Evolutionary conservation across 2,888 invertebrate species (phyloP).

Genomic region (Serripes groenlandicus): DNA sequence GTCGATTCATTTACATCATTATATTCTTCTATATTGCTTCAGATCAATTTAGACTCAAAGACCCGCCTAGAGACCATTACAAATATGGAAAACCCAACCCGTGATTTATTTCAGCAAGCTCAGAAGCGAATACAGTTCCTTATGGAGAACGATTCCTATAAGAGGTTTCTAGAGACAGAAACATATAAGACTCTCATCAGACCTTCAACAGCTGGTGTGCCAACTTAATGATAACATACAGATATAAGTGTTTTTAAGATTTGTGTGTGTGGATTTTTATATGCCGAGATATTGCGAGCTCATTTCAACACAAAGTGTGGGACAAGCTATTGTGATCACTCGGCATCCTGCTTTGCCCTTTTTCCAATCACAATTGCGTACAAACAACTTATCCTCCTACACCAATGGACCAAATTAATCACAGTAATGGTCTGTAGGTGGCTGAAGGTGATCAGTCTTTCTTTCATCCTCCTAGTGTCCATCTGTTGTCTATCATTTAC

Average conservation of each 20-base stretch:
- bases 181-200: conserved; percentile 85
- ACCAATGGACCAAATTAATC: too few relatives aligned
- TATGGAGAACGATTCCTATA: conserved; percentile 88
- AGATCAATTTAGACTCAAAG: conserved; percentile 88
- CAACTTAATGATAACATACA: neutral
- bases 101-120: conserved; percentile 88
- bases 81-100: conserved; percentile 86
- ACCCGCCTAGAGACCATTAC: conserved; percentile 86
- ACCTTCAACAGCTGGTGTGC: neutral
- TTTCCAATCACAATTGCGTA: too few relatives aligned
- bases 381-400: too few relatives aligned
- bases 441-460: too few relatives aligned
- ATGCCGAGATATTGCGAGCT: too few relatives aligned
- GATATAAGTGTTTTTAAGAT: neutral
- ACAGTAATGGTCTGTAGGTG: too few relatives aligned
- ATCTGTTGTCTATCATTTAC: too few relatives aligned
- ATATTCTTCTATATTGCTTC: conserved; percentile 31
- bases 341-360: too few relatives aligned
- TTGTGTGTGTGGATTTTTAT: too few relatives aligned
- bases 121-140: conserved; percentile 88
- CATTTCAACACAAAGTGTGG: too few relatives aligned
- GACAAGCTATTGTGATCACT: too few relatives aligned
- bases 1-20: neutral
- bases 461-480: too few relatives aligned
- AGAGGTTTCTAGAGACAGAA: conserved; percentile 88